Evolutionary conservation across 92 coral and sea anemone genomes (phyloP), one percentile per base, ranked within the genome.

Genomic region (Galaxea fascicularis): DNA sequence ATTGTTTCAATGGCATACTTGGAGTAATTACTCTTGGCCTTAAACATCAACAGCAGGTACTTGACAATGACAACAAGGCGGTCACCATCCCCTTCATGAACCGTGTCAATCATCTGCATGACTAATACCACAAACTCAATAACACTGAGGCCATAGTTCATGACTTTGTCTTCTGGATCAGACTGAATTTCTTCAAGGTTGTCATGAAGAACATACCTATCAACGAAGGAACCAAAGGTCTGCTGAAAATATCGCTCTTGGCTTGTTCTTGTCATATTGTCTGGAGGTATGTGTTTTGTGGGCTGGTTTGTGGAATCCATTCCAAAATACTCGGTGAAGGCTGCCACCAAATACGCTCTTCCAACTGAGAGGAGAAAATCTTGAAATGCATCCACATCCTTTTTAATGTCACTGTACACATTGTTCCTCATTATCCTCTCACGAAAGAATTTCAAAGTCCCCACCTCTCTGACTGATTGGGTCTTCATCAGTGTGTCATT

Each of bases 301-400:
- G 87, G 87, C 79, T 71, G 30, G 53, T 65, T 59, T 1, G 79
- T 82, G 76, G 69, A 31, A 44, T 82, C 87, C 52, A 82, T 39
- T 51, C 41, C 72, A 71, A 82, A 72, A 57, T 57, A 71, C 12
- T 82, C 72, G 25, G 79, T 82, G 79, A 82, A 80, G 24, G 85
- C 85, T 80, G 25, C 66, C 28, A 67, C 70, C 51, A 80, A 52
- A 71, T 72, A 82, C 24, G 87, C 87, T 39, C 73, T 56, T n/a
- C 87, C 87, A 71, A 82, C 87, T 4, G 73, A 82, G 15, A 82
- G 69, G 71, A 72, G 44, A 62, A 82, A 82, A 59, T 82, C 87
- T 26, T 82, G 87, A 71, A 82, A 82, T 56, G 46, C 87, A 25
- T 82, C 73, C 24, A 82, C 79, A 58, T 82, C 87, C 60, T 82